Percentiles rank a stretch among this genome's conserved stretches.
Conservation (phyloP, 2,888 invertebrate species). For the Synanthedon tipuliformis region DNA sequence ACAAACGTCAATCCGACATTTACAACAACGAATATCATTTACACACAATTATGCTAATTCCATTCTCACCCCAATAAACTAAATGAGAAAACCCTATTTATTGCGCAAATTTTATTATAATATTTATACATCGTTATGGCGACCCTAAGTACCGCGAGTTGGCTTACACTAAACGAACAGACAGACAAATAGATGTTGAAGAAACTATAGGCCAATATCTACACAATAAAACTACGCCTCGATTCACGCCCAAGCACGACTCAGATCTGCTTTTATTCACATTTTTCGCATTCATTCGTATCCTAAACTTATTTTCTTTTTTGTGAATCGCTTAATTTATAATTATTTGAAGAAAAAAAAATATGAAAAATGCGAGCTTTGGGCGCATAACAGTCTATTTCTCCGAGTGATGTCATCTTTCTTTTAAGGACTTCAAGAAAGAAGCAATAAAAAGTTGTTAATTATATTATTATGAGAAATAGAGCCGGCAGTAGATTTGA, state of each 20-base stretch:
- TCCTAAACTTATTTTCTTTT: too few relatives aligned
- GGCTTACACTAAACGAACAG: background rate
- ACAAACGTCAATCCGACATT: background rate
- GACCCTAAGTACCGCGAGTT: conserved; percentile 14
- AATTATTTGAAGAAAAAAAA: too few relatives aligned
- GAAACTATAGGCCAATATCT: background rate
- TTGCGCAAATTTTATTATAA: background rate
- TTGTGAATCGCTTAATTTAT: too few relatives aligned
- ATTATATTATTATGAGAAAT: too few relatives aligned
- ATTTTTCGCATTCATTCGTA: too few relatives aligned
- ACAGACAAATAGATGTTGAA: background rate
- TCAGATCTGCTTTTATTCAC: background rate
- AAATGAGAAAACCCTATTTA: background rate
- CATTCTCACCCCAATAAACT: conserved; percentile 1
- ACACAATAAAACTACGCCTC: background rate
- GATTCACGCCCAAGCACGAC: background rate
- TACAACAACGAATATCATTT: too few relatives aligned
- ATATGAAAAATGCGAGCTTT: too few relatives aligned
- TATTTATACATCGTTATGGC: conserved; percentile 5
- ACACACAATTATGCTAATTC: conserved; percentile 1
- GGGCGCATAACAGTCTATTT: too few relatives aligned
- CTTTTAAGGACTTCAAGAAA: too few relatives aligned
- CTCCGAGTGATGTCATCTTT: too few relatives aligned
- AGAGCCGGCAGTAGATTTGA: conserved; percentile 1
- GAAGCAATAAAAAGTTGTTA: too few relatives aligned